These are phyloP conservation scores for Rhynchomys soricoides DNA, from an alignment of 2,113 vertebrate genomes.

Conservation along the genomic window DNA sequence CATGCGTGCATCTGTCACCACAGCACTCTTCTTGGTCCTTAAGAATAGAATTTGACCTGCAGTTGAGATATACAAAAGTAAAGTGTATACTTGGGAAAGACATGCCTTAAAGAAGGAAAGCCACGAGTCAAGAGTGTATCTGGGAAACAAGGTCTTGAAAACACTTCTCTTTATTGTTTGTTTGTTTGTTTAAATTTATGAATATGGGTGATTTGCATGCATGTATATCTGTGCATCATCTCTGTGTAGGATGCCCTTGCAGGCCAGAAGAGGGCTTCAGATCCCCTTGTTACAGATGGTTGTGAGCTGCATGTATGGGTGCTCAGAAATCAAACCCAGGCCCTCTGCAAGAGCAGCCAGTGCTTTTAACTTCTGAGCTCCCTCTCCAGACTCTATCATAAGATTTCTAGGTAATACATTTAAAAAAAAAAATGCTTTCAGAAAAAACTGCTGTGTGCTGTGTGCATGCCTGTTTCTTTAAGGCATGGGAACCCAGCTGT, in stretches of 20 bases:
- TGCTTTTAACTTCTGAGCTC: background rate
- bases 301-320: background rate
- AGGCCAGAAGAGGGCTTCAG: background rate
- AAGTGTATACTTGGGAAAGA: background rate
- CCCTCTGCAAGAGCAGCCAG: background rate
- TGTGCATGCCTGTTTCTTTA: conserved; percentile 21
- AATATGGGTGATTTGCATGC: background rate
- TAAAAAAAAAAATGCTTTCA: background rate
- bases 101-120: background rate
- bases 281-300: background rate
- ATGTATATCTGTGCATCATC: background rate
- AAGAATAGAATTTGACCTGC: conserved; percentile 48
- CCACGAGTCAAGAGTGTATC: background rate
- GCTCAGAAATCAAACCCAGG: background rate
- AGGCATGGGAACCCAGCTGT: background rate
- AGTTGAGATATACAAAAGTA: conserved; percentile 36
- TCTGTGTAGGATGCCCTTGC: background rate
- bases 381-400: background rate
- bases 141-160: conserved; percentile 55
- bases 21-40: background rate
- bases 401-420: conserved; percentile 54
- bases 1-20: background rate
- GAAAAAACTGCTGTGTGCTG: background rate
- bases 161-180: background rate
- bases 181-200: background rate